Percentiles rank a stretch among this genome's conserved stretches.
Evolutionary conservation across 2,888 invertebrate genomes (phyloP).

Genomic region (Rhogogaster chlorosoma): DNA sequence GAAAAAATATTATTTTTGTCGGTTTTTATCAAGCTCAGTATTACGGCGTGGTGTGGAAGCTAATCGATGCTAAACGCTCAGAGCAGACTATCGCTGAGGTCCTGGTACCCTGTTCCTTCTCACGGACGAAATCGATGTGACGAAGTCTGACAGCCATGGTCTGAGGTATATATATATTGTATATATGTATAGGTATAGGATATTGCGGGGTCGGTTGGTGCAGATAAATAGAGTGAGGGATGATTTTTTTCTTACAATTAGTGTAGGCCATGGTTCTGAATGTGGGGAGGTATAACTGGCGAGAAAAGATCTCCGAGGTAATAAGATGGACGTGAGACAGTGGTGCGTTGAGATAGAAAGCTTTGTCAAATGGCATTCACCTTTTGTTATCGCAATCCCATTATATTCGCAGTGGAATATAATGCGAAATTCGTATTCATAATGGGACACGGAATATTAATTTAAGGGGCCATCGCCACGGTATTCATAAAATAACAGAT

Average conservation of each 20-base stretch:
- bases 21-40: neutral
- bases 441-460: constrained; percentile 30
- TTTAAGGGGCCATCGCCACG: constrained; percentile 4
- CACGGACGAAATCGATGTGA: constrained; percentile 26
- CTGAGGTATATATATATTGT: neutral
- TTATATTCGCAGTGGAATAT: neutral
- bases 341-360: constrained; percentile 1
- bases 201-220: neutral
- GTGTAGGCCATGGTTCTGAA: neutral
- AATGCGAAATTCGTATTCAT: constrained; percentile 28
- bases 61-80: constrained; percentile 28
- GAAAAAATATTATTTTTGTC: neutral
- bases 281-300: neutral
- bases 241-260: neutral
- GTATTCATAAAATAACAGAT: constrained; percentile 34
- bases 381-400: constrained; percentile 29
- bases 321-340: neutral
- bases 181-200: neutral
- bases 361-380: constrained; percentile 29
- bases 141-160: neutral
- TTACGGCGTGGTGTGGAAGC: neutral
- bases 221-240: neutral
- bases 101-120: constrained; percentile 31
- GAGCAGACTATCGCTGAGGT: neutral
- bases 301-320: neutral